Percentiles rank a stretch among this genome's conserved stretches.
These are phyloP conservation scores for Oncorhynchus nerka DNA, from an alignment of 2,113 vertebrate species.

Conservation along the genomic window DNA sequence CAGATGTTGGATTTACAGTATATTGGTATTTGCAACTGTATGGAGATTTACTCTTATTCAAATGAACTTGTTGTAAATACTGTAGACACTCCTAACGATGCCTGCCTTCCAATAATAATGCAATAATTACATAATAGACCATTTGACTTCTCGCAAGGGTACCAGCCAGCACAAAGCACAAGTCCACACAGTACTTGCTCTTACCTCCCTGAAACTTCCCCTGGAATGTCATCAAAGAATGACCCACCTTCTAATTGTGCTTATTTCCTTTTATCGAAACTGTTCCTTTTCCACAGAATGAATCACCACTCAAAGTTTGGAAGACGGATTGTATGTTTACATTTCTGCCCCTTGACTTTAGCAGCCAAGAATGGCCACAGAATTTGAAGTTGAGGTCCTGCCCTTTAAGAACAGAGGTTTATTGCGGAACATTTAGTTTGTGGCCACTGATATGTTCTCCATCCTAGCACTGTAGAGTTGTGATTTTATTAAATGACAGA, in stretches of 20 bases:
- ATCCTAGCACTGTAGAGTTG: conserved; percentile 27
- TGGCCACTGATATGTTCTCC: conserved; percentile 32
- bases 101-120: no score
- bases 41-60: no score
- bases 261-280: conserved; percentile 25
- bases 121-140: conserved; percentile 6
- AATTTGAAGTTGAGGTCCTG: conserved; percentile 15
- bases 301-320: conserved; percentile 50
- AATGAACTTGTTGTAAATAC: no score
- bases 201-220: conserved; percentile 51
- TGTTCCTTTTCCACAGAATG: conserved; percentile 31
- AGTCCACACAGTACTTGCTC: conserved; percentile 26
- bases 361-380: conserved; percentile 43
- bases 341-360: conserved; percentile 50
- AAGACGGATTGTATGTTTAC: conserved; percentile 61
- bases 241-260: conserved; percentile 26
- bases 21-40: no score
- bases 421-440: conserved; percentile 46
- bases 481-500: conserved; percentile 64
- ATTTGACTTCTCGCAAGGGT: conserved; percentile 27
- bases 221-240: conserved; percentile 38
- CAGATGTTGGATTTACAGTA: no score
- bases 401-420: conserved; percentile 55
- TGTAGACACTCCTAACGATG: no score
- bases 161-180: conserved; percentile 36